Percentiles rank a stretch among this genome's conserved stretches.
phyloP scores from a whole-genome alignment of 1,140 invertebrate species.

The Brachionus rotundiformis region DNA sequence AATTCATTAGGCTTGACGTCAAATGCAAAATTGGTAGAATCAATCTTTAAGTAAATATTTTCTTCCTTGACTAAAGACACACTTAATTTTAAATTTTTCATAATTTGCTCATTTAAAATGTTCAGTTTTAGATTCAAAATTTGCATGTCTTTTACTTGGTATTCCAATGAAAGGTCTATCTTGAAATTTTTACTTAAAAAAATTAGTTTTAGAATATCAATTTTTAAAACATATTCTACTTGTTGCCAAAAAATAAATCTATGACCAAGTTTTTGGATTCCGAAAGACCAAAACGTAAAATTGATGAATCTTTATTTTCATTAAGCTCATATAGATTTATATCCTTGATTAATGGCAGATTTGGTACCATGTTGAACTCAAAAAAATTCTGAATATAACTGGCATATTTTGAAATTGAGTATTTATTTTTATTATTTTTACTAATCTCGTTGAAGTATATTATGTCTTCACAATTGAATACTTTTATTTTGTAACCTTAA shows the following conservation, averaged over 20 bases:
- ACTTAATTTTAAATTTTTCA: not conserved
- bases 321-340: not conserved
- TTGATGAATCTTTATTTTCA: not conserved
- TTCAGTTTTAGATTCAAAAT: not conserved
- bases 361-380: not conserved
- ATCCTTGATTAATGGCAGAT: not conserved
- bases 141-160: not conserved
- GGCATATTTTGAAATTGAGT: constrained; percentile 2
- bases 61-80: not conserved
- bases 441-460: constrained; percentile 15
- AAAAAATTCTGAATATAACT: not conserved
- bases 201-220: not conserved
- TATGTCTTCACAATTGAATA: not conserved
- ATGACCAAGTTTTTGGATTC: not conserved
- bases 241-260: not conserved
- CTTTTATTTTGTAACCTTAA: constrained; percentile 6
- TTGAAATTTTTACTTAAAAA: not conserved
- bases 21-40: not conserved
- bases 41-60: not conserved
- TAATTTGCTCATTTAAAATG: not conserved
- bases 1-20: not conserved
- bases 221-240: not conserved
- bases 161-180: not conserved
- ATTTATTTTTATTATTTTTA: constrained; percentile 14
- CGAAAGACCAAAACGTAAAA: not conserved